phyloP scores from a whole-genome alignment of 2,797 vertebrate species.

The Phalloptychus januarius region DNA sequence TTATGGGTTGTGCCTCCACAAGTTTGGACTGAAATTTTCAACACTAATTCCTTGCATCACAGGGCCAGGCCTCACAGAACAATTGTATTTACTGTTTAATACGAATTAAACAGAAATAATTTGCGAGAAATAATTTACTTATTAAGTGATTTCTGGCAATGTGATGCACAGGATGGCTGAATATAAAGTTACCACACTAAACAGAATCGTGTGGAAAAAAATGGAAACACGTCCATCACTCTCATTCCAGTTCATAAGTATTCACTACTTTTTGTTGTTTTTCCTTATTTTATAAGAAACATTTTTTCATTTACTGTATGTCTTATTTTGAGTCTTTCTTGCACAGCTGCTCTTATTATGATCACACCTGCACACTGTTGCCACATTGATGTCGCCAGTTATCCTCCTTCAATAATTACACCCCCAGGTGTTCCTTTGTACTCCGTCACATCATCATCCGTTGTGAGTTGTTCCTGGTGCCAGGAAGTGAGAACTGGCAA shows the following conservation, averaged over 20 bases:
- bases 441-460: background rate
- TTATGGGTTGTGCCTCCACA: too few species aligned
- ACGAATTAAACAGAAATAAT: too few species aligned
- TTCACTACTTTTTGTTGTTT: background rate
- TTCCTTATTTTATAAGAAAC: background rate
- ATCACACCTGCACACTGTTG: background rate
- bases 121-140: too few species aligned
- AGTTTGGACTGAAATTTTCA: too few species aligned
- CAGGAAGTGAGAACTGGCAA: constrained; percentile 8
- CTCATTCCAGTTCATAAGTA: background rate
- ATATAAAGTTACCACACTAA: background rate
- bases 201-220: too few species aligned
- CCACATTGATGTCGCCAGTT: background rate
- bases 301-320: background rate
- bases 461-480: background rate
- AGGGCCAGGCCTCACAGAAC: too few species aligned
- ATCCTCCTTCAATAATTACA: background rate
- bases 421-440: constrained; percentile 2
- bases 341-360: background rate
- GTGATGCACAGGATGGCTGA: background rate
- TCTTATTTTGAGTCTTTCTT: background rate
- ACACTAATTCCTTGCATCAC: too few species aligned
- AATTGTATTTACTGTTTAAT: too few species aligned
- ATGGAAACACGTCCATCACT: background rate
- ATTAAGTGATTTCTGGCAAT: background rate